Conservation (phyloP, 2,888 invertebrate genomes). For the Eucriotettix oculatus region DNA sequence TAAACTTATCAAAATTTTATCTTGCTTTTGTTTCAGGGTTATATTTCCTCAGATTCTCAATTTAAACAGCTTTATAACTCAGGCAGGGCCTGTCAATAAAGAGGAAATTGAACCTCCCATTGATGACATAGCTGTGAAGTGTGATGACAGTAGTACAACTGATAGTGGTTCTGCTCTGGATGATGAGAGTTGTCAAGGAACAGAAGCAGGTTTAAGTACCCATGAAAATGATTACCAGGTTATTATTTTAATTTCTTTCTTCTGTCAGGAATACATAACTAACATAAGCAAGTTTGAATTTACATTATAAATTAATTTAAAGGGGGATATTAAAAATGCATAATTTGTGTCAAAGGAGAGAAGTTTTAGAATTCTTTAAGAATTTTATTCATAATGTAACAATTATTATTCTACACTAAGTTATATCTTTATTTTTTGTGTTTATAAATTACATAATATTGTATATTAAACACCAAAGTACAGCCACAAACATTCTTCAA, state of each 20-base stretch:
- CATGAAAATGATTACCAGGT: conserved; percentile 9
- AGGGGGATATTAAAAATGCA: too few species aligned
- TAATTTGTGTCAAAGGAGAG: too few species aligned
- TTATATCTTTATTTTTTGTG: too few species aligned
- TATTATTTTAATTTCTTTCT: not conserved
- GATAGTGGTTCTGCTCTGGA: conserved; percentile 52
- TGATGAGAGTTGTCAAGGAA: conserved; percentile 32
- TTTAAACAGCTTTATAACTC: conserved; percentile 52
- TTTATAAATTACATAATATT: too few species aligned
- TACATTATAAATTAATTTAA: not conserved
- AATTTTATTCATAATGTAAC: too few species aligned
- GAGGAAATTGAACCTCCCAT: conserved; percentile 23
- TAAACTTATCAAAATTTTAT: not conserved
- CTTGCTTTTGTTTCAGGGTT: conserved; percentile 37
- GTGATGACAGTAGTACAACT: conserved; percentile 49
- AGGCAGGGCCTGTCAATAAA: conserved; percentile 15
- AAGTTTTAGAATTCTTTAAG: too few species aligned
- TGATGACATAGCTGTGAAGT: conserved; percentile 31
- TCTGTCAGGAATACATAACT: too few species aligned
- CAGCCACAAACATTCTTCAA: too few species aligned
- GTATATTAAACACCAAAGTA: too few species aligned
- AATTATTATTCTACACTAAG: too few species aligned
- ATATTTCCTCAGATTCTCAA: conserved; percentile 66
- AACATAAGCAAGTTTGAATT: not conserved
- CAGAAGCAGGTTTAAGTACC: conserved; percentile 19